Evolutionary conservation across 2,797 vertebrate genomes (phyloP).

Genomic region (Darevskia nairensis): DNA sequence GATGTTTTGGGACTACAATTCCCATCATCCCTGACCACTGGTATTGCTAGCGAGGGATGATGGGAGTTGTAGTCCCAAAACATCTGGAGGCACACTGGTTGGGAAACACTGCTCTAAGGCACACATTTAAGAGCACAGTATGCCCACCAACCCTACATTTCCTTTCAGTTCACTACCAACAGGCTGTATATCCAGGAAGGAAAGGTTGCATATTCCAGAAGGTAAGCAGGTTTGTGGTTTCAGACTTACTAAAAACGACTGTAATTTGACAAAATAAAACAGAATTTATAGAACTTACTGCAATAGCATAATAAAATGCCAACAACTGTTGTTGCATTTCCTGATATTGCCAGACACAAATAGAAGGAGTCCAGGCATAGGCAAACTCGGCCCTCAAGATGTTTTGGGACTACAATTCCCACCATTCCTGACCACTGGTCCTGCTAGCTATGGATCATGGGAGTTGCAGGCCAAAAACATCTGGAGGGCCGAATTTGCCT

Average conservation of each 20-base stretch:
- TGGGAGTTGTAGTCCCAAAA: too few species aligned
- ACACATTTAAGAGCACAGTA: neutral
- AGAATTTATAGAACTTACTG: neutral
- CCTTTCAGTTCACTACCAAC: neutral
- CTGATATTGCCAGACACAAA: slow-evolving; percentile 47
- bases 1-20: too few species aligned
- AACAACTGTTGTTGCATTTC: slow-evolving; percentile 17
- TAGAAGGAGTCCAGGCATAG: neutral
- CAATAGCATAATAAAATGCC: neutral
- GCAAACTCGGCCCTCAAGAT: too few species aligned
- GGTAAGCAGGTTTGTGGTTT: neutral
- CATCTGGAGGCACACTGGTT: too few species aligned
- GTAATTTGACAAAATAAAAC: neutral
- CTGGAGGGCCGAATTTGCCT: too few species aligned
- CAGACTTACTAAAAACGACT: neutral
- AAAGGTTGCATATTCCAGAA: neutral
- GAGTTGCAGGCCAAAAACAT: too few species aligned
- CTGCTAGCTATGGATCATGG: too few species aligned
- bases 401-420: too few species aligned
- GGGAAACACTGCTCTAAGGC: too few species aligned
- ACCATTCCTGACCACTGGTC: too few species aligned
- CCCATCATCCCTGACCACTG: too few species aligned
- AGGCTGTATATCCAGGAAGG: neutral
- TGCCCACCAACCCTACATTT: neutral
- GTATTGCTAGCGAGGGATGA: too few species aligned